Evolutionary conservation across 2,113 vertebrate species (phyloP), one percentile per base, ranked within the genome.

Genomic region (Arizona elegans): DNA sequence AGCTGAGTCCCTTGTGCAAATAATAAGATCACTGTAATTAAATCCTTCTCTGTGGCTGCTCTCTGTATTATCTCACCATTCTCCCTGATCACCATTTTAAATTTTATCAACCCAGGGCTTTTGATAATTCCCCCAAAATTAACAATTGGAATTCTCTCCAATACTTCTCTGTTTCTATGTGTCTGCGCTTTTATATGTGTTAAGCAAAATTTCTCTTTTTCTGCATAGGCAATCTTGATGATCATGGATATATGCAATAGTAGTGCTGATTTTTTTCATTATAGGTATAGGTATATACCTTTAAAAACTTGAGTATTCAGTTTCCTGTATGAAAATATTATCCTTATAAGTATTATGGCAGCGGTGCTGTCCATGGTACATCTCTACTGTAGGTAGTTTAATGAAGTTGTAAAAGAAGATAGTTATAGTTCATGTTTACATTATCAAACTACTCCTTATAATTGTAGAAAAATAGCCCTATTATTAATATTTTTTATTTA

Each of bases 341-440:
- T 59, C 58, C 52, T 70, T 53, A 1, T 55, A 62, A 85, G 29
- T 24, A 75, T 23, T 50, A 3, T 59, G 24, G 11, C 12, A 7
- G 2, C 23, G 89, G 75, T 65, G 92, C 92, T 93, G 92, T 93
- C 92, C 92, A 93, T 90, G 92, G 92, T 93, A 90, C 43, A 93
- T n/a, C 24, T 15, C 0, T 59, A 19, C 11, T 24, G 47, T 38
- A 58, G 38, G 19, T 52, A 15, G 26, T 47, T 33, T 53, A 33
- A 55, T 47, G 23, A 53, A 62, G n/a, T 85, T 58, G 15, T 1
- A 17, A 24, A 38, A 70, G 54, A 33, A 15, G 17, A 23, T 92
- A 15, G 17, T 13, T 92, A 54, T 52, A 52, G n/a, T 55, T 55
- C 33, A 92, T 50, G 24, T 6, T 52, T 23, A 88, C 52, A n/a